phyloP scores from a whole-genome alignment of 2,888 invertebrate species.

The Apotomis turbidana region DNA sequence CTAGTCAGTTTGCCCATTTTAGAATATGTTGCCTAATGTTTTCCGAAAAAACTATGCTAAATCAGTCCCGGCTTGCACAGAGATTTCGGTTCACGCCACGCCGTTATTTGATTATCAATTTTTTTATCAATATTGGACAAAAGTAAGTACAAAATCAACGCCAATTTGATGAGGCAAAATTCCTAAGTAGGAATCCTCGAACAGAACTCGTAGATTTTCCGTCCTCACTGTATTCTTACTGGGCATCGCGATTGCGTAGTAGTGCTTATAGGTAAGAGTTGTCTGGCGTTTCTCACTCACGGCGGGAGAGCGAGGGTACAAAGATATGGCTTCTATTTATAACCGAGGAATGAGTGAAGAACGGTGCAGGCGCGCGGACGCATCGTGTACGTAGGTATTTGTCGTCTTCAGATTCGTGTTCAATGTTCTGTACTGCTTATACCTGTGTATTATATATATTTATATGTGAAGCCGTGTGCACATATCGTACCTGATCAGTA shows the following conservation, averaged over 20 bases:
- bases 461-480: no score
- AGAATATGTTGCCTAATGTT: no score
- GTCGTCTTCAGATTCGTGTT: constrained; percentile 63
- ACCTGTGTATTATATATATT: not conserved
- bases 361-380: constrained; percentile 68
- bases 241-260: constrained; percentile 35
- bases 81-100: no score
- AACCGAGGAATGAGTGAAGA: constrained; percentile 56
- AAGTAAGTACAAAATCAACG: not conserved
- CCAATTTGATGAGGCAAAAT: not conserved
- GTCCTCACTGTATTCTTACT: not conserved
- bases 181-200: not conserved
- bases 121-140: no score
- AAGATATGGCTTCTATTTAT: constrained; percentile 81
- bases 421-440: constrained; percentile 46
- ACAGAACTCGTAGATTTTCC: not conserved
- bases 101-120: no score
- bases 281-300: constrained; percentile 69
- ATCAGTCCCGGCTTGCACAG: no score
- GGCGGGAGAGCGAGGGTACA: constrained; percentile 76
- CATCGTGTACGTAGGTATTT: constrained; percentile 56
- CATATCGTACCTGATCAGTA: no score
- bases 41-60: no score
- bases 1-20: no score
- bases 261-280: constrained; percentile 55